These are phyloP conservation scores for Mobula hypostoma DNA, from an alignment of 2,113 vertebrate species.

Conservation along the genomic window DNA sequence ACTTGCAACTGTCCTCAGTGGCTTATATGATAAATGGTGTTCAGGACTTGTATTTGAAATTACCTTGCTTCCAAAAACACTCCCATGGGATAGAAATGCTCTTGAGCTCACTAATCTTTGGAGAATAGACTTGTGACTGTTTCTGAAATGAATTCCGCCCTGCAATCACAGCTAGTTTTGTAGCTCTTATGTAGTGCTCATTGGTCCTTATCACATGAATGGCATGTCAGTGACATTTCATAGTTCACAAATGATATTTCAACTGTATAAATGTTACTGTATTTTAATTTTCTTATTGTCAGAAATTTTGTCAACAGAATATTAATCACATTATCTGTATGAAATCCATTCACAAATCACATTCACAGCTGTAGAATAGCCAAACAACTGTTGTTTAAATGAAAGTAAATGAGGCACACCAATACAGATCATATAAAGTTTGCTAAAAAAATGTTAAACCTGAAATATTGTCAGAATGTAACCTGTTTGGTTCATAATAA, in stretches of 20 bases:
- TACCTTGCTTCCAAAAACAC: background rate
- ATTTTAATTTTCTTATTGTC: background rate
- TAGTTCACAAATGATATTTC: background rate
- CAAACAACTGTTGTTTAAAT: background rate
- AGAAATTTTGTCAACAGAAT: background rate
- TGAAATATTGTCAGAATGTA: background rate
- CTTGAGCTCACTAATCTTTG: background rate
- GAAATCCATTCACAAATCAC: background rate
- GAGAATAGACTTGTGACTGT: background rate
- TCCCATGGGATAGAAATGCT: background rate
- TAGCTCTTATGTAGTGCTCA: background rate
- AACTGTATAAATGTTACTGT: background rate
- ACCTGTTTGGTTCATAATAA: background rate
- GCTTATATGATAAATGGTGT: too few relatives aligned
- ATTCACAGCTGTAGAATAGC: background rate
- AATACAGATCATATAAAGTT: background rate
- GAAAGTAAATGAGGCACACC: background rate
- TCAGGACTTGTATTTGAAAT: background rate
- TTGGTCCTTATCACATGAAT: background rate
- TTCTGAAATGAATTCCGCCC: background rate
- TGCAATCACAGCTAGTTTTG: background rate
- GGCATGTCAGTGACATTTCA: background rate
- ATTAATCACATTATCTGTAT: background rate
- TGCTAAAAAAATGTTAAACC: background rate
- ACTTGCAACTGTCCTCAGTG: too few relatives aligned